Evolutionary conservation across 2,888 invertebrate genomes (phyloP).

Genomic region (Gari tellinella): DNA sequence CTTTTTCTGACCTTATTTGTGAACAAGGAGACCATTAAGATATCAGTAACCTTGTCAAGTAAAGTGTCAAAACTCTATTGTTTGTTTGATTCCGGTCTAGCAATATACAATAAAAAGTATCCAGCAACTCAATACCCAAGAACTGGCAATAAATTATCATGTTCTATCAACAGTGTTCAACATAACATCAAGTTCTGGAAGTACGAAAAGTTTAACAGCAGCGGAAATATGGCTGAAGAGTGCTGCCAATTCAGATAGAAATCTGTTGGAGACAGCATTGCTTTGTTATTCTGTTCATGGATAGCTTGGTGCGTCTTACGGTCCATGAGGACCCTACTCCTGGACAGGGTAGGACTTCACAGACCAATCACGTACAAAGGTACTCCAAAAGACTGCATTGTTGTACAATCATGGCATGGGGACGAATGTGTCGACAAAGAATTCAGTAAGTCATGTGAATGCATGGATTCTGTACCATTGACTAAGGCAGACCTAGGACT

Average conservation of each 20-base stretch:
- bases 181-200: neutral
- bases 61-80: neutral
- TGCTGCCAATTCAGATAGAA: neutral
- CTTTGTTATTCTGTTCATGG: neutral
- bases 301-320: neutral
- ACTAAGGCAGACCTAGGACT: neutral
- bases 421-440: neutral
- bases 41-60: neutral
- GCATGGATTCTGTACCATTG: neutral
- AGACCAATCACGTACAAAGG: neutral
- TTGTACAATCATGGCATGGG: neutral
- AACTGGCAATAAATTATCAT: neutral
- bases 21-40: neutral
- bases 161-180: neutral
- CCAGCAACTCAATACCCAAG: slow-evolving; percentile 1
- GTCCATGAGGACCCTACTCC: neutral
- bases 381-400: neutral
- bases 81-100: neutral
- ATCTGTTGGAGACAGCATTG: neutral
- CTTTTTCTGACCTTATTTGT: neutral
- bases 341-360: too few relatives aligned
- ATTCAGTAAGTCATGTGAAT: neutral
- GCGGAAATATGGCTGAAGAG: neutral
- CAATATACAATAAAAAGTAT: neutral
- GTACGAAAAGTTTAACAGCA: neutral